Base-by-base conservation (phyloP, 2,888 invertebrate genomes). In the Lypha dubia region DNA sequence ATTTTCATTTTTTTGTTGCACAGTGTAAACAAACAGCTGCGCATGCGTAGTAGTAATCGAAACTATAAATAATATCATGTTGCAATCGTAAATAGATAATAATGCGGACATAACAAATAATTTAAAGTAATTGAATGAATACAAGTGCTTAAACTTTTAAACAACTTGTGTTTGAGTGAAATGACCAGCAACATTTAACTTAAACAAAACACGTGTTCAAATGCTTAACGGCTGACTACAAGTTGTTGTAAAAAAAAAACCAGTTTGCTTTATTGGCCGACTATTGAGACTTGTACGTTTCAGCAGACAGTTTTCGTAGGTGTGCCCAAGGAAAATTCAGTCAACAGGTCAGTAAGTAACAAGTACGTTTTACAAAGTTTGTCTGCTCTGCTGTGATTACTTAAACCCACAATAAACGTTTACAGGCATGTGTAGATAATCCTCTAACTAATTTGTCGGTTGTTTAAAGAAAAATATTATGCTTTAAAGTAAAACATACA, bases 341-440 rank as follows among this genome's bases (percentile, higher is more conserved):
- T 84, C 20, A 84, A 70, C 62, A 68, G 73, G 84, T 84, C 76
- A 84, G 71, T 79, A 51, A 53, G 75, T 60, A 67, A 76, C 60
- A 53, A 76, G 75, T 75, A 76, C 63, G 2, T 56, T 56, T 65
- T 32, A 20, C 11, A 53, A 15, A 3, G 35, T 46, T 17, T 44
- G 15, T n/a, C 44, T 9, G 4, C 5, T 11, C 32, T 67, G 28
- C 28, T 15, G 15, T 35, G 46, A 13, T 58, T 3, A 41, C 3
- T 11, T 41, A 13, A 41, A 41, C 9, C n/a, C n/a, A 9, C 38
- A 15, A n/a, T 0, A 46, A 46, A 46, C 6, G 44, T 11, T 46
- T 46, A 46, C 3, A 46, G n/a, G 5, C 8, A 11, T 46, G 5
- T 17, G 3, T 17, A n/a, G 6, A 7, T 46, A 46, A 46, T 1